Percentiles rank a stretch among this genome's conserved stretches.
Evolutionary conservation across 2,888 invertebrate genomes (phyloP).

Genomic region (Stomorhina lunata): DNA sequence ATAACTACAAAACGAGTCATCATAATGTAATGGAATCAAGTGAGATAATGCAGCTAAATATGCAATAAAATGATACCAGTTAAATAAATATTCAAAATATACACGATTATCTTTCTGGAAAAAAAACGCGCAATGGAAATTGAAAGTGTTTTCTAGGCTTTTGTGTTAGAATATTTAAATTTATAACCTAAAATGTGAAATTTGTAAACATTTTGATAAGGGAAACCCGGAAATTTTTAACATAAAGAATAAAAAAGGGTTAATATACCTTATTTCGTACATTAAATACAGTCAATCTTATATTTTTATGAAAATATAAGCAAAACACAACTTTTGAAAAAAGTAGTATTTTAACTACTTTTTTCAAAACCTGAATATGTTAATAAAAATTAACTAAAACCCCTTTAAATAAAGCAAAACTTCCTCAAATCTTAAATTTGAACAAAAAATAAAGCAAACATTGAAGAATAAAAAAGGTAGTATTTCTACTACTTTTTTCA

Average conservation of each 20-base stretch:
- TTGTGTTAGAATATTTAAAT: too few relatives aligned
- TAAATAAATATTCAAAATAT: background rate
- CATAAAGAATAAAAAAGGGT: too few relatives aligned
- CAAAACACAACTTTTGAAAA: background rate
- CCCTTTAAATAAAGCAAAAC: too few relatives aligned
- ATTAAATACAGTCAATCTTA: background rate
- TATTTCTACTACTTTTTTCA: too few relatives aligned
- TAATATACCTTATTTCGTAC: too few relatives aligned
- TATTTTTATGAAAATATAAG: background rate
- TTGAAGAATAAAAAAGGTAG: too few relatives aligned
- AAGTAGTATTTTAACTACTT: background rate
- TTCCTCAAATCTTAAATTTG: too few relatives aligned
- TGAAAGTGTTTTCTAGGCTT: conserved; percentile 2
- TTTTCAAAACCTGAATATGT: too few relatives aligned
- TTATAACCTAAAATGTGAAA: too few relatives aligned
- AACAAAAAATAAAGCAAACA: too few relatives aligned
- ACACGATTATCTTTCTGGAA: background rate
- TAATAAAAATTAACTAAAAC: too few relatives aligned
- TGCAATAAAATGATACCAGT: conserved; percentile 29
- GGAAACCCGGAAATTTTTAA: conserved; percentile 36
- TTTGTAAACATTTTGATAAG: too few relatives aligned
- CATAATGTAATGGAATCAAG: conserved; percentile 22
- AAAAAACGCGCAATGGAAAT: background rate
- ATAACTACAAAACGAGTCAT: background rate
- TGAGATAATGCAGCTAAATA: conserved; percentile 41